phyloP scores from a whole-genome alignment of 2,113 vertebrate species.

The Campylomormyrus numenius region DNA sequence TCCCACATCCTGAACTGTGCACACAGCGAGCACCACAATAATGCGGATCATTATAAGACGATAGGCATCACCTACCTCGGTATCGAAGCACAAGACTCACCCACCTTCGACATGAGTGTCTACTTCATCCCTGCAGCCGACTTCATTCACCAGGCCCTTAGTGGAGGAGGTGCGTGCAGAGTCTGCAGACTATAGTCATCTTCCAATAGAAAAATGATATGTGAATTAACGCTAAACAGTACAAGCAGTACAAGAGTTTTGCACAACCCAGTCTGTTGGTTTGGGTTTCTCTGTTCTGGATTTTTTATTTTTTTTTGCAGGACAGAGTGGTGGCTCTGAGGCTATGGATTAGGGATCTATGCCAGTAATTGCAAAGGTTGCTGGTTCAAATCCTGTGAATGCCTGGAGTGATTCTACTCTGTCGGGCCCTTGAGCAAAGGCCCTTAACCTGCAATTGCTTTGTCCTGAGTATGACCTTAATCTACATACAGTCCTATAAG shows the following conservation, averaged over 20 bases:
- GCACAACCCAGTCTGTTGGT: not conserved
- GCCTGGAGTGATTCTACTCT: too few relatives aligned
- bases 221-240: not conserved
- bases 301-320: not conserved
- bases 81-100: constrained; percentile 75
- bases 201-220: not conserved
- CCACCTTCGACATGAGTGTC: constrained; percentile 80
- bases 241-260: not conserved
- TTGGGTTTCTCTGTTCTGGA: not conserved
- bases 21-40: constrained; percentile 68
- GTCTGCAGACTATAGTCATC: not conserved
- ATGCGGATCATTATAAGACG: constrained; percentile 65
- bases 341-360: too few relatives aligned
- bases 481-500: too few relatives aligned
- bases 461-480: too few relatives aligned
- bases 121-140: constrained; percentile 76
- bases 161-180: constrained; percentile 47
- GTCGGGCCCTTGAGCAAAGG: too few relatives aligned
- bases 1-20: constrained; percentile 82
- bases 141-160: constrained; percentile 79
- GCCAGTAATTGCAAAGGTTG: too few relatives aligned
- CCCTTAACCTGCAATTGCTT: too few relatives aligned
- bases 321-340: too few relatives aligned
- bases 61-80: constrained; percentile 77
- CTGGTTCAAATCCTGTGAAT: too few relatives aligned